Conservation (phyloP, 1,140 invertebrate species). For the Drosophila rufa region DNA sequence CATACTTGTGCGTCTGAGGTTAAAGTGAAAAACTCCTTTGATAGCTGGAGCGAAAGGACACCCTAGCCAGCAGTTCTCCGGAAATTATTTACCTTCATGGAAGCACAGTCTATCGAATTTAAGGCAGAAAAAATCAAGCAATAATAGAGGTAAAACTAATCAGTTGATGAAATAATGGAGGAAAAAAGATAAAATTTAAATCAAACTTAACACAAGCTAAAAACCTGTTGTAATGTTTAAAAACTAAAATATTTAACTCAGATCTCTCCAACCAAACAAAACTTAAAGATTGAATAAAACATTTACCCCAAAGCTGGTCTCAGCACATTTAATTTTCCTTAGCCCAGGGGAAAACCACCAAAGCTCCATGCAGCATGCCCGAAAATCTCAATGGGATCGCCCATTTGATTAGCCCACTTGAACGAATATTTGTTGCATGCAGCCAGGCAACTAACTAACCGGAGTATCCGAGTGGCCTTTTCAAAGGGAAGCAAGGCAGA, state of each 20-base stretch:
- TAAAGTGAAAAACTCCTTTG: constrained; percentile 29
- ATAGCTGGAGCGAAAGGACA: constrained; percentile 4
- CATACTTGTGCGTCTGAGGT: constrained; percentile 45
- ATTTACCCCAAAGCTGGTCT: not conserved
- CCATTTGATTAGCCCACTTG: constrained; percentile 29
- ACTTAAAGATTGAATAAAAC: not conserved
- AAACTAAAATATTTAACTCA: not conserved
- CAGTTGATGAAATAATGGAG: not conserved
- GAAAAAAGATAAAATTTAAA: not conserved
- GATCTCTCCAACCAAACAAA: not conserved
- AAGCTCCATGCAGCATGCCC: constrained; percentile 8
- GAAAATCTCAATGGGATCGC: constrained; percentile 36
- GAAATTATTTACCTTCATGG: constrained; percentile 24
- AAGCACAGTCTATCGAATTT: constrained; percentile 1
- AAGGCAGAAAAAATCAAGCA: not conserved
- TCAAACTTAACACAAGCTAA: not conserved
- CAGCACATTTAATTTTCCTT: constrained; percentile 1
- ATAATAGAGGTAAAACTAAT: not conserved
- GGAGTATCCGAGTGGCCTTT: constrained; percentile 24
- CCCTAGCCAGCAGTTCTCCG: constrained; percentile 7
- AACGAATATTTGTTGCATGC: constrained; percentile 15
- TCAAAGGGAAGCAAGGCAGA: not conserved
- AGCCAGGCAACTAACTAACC: constrained; percentile 7
- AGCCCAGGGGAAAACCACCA: not conserved
- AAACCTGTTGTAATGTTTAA: no score